Conservation (phyloP, 2,797 vertebrate genomes). For the Pangasius djambal region DNA sequence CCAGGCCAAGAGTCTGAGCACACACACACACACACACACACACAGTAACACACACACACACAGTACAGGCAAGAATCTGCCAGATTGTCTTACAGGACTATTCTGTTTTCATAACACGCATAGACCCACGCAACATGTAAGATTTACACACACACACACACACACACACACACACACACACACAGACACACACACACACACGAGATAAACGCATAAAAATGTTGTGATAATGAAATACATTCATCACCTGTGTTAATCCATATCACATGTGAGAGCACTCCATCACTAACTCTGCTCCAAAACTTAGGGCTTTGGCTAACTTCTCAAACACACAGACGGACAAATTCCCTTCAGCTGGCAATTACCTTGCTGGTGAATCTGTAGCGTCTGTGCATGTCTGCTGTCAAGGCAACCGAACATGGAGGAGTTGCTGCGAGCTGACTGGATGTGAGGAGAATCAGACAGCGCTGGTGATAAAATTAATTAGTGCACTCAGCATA, state of each 20-base stretch:
- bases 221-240: not conserved
- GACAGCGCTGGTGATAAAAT: slow-evolving; percentile 7
- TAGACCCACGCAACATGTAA: not conserved
- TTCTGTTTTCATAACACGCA: slow-evolving; percentile 6
- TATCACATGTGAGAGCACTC: not conserved
- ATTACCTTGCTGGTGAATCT: slow-evolving; percentile 6
- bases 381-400: slow-evolving; percentile 4
- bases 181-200: not conserved
- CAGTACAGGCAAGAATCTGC: not conserved
- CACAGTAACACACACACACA: slow-evolving; percentile 18
- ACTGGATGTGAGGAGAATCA: not conserved
- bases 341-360: not conserved
- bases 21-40: not conserved
- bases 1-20: slow-evolving; percentile 26
- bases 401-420: slow-evolving; percentile 19
- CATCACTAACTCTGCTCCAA: not conserved
- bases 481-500: not conserved
- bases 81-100: not conserved
- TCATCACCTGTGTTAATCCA: not conserved
- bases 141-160: slow-evolving; percentile 3
- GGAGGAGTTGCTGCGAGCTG: not conserved
- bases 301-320: not conserved
- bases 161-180: slow-evolving; percentile 2
- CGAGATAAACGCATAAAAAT: not conserved
- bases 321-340: slow-evolving; percentile 14